Evolutionary conservation across 1,140 invertebrate species (phyloP).

Genomic region (Scaptomyza pallida): DNA sequence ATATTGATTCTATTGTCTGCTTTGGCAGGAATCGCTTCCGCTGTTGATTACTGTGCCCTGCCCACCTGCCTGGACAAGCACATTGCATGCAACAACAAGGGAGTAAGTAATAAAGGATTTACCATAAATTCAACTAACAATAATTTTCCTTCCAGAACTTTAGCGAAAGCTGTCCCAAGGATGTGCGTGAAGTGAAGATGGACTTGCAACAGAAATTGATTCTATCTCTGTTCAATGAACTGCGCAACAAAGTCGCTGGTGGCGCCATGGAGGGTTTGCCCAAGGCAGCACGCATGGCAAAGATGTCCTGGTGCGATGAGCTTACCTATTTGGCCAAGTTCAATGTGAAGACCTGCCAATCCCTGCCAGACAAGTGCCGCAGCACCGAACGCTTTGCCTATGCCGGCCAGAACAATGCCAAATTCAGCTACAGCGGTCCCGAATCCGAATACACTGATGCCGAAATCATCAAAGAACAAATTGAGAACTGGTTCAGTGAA

Average conservation of each 20-base stretch:
- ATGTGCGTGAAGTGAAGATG: constrained; percentile 48
- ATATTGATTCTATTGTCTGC: constrained; percentile 11
- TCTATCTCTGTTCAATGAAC: constrained; percentile 54
- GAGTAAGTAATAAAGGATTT: constrained; percentile 30
- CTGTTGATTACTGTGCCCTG: constrained; percentile 58
- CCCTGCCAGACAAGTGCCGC: constrained; percentile 59
- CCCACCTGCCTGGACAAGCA: constrained; percentile 67
- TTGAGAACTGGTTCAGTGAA: constrained; percentile 63
- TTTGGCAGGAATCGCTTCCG: background rate
- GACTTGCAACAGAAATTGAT: constrained; percentile 53
- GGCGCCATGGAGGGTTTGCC: constrained; percentile 47
- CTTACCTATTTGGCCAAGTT: constrained; percentile 49
- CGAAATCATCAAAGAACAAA: constrained; percentile 59
- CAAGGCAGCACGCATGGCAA: constrained; percentile 64
- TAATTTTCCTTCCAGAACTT: constrained; percentile 36
- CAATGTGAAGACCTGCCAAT: constrained; percentile 56
- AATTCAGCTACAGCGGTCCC: constrained; percentile 62
- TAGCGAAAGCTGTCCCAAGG: constrained; percentile 50
- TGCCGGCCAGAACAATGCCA: constrained; percentile 62
- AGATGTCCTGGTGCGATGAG: constrained; percentile 71
- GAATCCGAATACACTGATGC: constrained; percentile 59
- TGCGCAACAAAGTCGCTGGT: constrained; percentile 62
- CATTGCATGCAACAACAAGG: constrained; percentile 65
- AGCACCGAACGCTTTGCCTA: constrained; percentile 66
- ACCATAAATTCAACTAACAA: background rate